These are phyloP conservation scores for Lepidochitona cinerea DNA, from an alignment of 2,888 invertebrate species.

Conservation along the genomic window DNA sequence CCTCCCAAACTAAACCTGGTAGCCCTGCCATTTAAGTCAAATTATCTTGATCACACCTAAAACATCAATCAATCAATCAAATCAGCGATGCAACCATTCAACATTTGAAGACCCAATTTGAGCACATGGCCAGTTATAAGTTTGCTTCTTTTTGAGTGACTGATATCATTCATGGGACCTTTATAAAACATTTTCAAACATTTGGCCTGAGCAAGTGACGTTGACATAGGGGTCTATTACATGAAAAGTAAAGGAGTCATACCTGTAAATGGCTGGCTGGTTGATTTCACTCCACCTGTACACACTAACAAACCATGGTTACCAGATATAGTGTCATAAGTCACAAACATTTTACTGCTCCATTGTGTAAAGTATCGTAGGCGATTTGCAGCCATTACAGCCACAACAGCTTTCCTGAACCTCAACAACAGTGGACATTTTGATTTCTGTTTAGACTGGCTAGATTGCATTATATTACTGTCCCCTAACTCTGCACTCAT, in stretches of 20 bases:
- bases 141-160: no score
- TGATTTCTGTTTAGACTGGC: slow-evolving; percentile 5
- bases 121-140: no score
- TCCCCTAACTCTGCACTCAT: slow-evolving; percentile 42
- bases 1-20: not conserved
- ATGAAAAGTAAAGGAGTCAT: not conserved
- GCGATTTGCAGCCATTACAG: slow-evolving; percentile 64
- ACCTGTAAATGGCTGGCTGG: slow-evolving; percentile 31
- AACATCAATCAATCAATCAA: not conserved
- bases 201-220: not conserved
- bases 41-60: not conserved
- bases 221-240: not conserved
- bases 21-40: not conserved
- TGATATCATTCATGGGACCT: no score
- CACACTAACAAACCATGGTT: slow-evolving; percentile 54
- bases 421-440: slow-evolving; percentile 48
- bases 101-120: not conserved
- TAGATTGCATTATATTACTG: slow-evolving; percentile 33
- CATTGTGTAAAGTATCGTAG: slow-evolving; percentile 40
- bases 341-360: slow-evolving; percentile 49
- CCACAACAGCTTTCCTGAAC: slow-evolving; percentile 59
- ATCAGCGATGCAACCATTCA: not conserved
- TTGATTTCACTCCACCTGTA: slow-evolving; percentile 46
- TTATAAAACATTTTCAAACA: no score
- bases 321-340: slow-evolving; percentile 51